Conservation (phyloP, 2,888 invertebrate genomes). For the Rambutsinella grinnellia region DNA sequence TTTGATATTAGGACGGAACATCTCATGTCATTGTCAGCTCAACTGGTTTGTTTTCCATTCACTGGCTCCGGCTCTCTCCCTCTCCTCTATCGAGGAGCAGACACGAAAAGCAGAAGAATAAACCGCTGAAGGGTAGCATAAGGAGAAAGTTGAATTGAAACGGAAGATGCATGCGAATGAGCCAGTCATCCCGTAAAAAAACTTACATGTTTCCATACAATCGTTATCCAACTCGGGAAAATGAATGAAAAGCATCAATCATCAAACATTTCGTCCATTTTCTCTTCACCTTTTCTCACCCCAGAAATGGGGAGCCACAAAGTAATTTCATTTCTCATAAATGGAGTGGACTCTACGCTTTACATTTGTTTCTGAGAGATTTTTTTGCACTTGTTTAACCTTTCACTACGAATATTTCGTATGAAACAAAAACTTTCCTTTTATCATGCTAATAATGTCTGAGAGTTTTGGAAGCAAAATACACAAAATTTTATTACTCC, state of each 20-base stretch:
- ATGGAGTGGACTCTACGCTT: too few species aligned
- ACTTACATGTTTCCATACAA: neutral
- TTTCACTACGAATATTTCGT: too few species aligned
- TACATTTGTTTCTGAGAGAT: too few species aligned
- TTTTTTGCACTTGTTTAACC: too few species aligned
- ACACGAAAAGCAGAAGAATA: neutral
- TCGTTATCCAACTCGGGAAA: neutral
- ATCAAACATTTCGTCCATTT: neutral
- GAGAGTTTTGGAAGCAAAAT: too few species aligned
- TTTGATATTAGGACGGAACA: neutral
- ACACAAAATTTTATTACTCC: too few species aligned
- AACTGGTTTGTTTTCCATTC: neutral
- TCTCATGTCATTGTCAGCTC: neutral
- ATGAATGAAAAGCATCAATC: neutral
- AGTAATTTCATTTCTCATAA: too few species aligned
- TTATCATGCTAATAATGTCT: too few species aligned
- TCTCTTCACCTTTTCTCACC: neutral
- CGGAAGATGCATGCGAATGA: neutral
- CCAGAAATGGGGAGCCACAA: neutral
- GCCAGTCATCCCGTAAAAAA: neutral
- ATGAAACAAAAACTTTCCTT: too few species aligned
- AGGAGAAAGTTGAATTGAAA: neutral
- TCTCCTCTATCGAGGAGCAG: neutral
- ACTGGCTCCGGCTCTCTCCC: too few species aligned
- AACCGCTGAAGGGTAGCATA: neutral